Evolutionary conservation across 2,113 vertebrate genomes (phyloP), one percentile per base, ranked within the genome.

Genomic region (Laticauda colubrina): DNA sequence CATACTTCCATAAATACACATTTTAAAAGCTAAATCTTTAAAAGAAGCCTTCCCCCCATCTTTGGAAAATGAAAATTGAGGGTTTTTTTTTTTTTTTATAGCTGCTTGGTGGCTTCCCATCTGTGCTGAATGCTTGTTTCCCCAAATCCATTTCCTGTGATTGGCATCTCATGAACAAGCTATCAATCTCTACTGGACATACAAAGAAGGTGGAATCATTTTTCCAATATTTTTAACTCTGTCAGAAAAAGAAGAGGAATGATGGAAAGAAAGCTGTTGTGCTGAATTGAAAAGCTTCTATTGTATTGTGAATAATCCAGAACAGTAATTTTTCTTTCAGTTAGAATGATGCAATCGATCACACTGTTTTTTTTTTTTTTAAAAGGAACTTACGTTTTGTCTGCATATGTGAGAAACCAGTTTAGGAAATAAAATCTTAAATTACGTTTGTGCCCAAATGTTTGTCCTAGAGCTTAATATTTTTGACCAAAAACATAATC

Each of bases 151-250:
- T 24, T 85, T 94, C 64, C 85, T 90, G 24, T 91, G 57, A 48
- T 59, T 93, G 5, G 86, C 0, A 1, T 91, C 26, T 92, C 61
- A 81, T 69, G 54, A 34, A 87, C 15, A 88, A 95, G 4, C 61
- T 91, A 94, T 95, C 91, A 93, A 34, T 92, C 85, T 92, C 9
- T 95, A 34, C 90, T 91, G 61, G 94, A 21, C 85, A 94, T 90
- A 92, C 34, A 20, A 89, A 88, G 24, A 81, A n/a, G 20, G 11
- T 23, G 2, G 26, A 29, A 3, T 34, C 91, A 48, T 4, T 1
- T 95, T 96, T 93, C 92, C 92, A 95, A 92, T 91, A 94, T 94
- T 88, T 96, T 53, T 87, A 53, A 9, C 88, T 95, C 6, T 91
- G 10, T 0, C 15, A 89, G 29, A 51, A 1, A 89, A 95, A 94